Conservation (phyloP, 2,797 vertebrate genomes). For the Psittacula derbiana region DNA sequence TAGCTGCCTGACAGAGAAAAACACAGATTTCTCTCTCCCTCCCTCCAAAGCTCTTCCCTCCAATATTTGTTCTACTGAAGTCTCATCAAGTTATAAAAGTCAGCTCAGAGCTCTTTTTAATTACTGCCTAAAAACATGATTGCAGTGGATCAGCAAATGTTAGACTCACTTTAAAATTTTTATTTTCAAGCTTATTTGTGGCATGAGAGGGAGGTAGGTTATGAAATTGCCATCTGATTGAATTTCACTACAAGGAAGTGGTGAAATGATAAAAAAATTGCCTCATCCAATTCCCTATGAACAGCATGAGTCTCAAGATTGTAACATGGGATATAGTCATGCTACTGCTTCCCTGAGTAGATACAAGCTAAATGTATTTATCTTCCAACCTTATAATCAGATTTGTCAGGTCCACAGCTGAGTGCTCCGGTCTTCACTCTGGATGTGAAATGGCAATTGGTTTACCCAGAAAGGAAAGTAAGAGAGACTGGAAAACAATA, state of each 20-base stretch:
- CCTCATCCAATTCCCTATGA: background rate
- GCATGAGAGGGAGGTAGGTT: background rate
- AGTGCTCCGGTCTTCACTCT: background rate
- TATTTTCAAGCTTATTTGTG: background rate
- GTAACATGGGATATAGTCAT: background rate
- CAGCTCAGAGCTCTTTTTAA: background rate
- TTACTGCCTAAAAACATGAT: background rate
- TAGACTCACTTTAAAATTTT: background rate
- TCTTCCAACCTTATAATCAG: background rate
- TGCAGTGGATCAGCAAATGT: background rate
- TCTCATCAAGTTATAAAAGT: background rate
- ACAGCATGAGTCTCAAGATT: background rate
- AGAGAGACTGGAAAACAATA: conserved; percentile 5
- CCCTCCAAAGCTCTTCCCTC: background rate
- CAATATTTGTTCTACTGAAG: background rate
- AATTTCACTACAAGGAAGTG: background rate
- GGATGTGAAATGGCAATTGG: background rate
- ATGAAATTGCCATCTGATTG: background rate
- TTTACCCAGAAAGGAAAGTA: background rate
- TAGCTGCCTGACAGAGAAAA: background rate
- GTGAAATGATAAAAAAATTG: background rate
- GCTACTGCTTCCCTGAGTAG: background rate
- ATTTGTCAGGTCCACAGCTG: background rate
- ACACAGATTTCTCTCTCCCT: background rate
- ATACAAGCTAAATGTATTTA: background rate